Evolutionary conservation across 1,140 invertebrate genomes (phyloP).

Genomic region (Anadara kagoshimensis): DNA sequence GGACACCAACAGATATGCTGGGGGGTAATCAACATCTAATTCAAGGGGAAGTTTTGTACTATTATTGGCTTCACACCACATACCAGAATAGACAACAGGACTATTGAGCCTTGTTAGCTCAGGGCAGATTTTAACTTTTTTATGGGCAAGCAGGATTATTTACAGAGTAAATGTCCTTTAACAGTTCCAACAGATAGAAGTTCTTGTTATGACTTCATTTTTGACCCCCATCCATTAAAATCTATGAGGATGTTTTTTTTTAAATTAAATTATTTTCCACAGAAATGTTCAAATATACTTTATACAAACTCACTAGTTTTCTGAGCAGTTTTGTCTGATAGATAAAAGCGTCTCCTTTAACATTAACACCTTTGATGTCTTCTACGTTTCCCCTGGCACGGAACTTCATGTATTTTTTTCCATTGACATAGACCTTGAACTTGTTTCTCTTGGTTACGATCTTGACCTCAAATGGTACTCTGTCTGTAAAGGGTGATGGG

Average conservation of each 20-base stretch:
- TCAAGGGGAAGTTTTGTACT: too few species aligned
- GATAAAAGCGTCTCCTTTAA: conserved; percentile 54
- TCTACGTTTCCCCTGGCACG: conserved; percentile 49
- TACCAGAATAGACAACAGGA: too few species aligned
- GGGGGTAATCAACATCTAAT: too few species aligned
- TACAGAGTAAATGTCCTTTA: too few species aligned
- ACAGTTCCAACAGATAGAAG: too few species aligned
- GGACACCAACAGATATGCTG: too few species aligned
- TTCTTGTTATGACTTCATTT: too few species aligned
- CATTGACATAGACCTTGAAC: conserved; percentile 80
- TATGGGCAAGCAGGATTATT: too few species aligned
- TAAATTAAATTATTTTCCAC: too few species aligned
- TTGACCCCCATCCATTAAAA: not conserved
- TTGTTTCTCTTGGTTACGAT: conserved; percentile 81
- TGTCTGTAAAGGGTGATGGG: conserved; percentile 78
- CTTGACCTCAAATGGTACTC: conserved; percentile 85
- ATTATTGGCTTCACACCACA: too few species aligned
- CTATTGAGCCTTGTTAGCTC: too few species aligned
- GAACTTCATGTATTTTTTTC: conserved; percentile 52
- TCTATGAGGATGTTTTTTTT: not conserved
- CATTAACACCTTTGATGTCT: conserved; percentile 53
- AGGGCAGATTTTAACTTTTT: too few species aligned
- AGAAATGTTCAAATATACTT: not conserved
- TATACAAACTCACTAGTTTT: conserved; percentile 44
- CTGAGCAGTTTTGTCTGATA: conserved; percentile 55